Evolutionary conservation across 1,140 invertebrate genomes (phyloP).

Genomic region (Thaumatotibia leucotreta): DNA sequence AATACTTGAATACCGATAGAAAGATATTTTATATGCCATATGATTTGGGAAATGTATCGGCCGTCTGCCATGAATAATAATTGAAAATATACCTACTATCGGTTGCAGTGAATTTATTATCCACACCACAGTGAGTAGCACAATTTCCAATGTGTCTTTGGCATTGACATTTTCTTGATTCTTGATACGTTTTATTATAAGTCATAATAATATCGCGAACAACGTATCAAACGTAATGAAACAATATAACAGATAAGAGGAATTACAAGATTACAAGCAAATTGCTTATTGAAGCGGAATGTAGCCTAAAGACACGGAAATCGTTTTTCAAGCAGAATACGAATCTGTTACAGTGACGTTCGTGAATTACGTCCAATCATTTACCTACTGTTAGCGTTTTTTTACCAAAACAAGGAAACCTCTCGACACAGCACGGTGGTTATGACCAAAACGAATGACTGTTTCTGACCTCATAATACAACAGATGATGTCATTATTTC

Average conservation of each 20-base stretch:
- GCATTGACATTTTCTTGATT: no score
- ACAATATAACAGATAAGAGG: not conserved
- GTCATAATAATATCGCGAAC: not conserved
- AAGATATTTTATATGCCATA: no score
- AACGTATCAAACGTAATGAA: not conserved
- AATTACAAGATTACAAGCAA: not conserved
- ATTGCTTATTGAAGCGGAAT: not conserved
- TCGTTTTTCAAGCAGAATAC: not conserved
- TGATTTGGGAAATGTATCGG: no score
- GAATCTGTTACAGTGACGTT: not conserved
- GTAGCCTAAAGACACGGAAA: not conserved
- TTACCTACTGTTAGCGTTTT: not conserved
- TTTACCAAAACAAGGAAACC: constrained; percentile 11
- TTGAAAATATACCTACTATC: no score
- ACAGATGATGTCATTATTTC: constrained; percentile 7
- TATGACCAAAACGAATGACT: constrained; percentile 13
- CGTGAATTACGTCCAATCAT: not conserved
- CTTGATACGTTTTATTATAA: no score
- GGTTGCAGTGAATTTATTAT: no score
- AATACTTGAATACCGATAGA: no score
- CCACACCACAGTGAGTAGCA: no score
- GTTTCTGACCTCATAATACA: constrained; percentile 12
- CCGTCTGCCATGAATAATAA: no score
- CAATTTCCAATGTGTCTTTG: no score
- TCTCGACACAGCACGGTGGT: not conserved